Conservation (phyloP, 2,888 invertebrate species). For the Orgyia antiqua region DNA sequence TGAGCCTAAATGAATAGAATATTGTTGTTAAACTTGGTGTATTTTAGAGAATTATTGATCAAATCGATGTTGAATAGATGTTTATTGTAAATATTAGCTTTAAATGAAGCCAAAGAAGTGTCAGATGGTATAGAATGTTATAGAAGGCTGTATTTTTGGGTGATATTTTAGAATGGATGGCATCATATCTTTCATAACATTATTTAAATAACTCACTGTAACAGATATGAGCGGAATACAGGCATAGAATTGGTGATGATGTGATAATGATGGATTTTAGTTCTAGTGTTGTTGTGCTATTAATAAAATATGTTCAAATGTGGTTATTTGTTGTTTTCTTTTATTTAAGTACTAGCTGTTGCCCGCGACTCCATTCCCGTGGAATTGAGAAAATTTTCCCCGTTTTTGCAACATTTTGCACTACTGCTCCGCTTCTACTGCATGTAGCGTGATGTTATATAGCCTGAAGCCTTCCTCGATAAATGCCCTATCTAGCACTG, state of each 20-base stretch:
- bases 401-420: too few relatives aligned
- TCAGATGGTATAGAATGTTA: conserved; percentile 64
- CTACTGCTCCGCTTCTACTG: too few relatives aligned
- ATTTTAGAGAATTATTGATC: conserved; percentile 76
- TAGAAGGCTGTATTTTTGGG: conserved; percentile 77
- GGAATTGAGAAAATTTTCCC: too few relatives aligned
- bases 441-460: too few relatives aligned
- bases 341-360: too few relatives aligned
- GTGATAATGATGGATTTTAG: conserved; percentile 66
- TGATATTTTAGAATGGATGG: conserved; percentile 69
- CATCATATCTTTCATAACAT: conserved; percentile 68
- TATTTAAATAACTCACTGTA: conserved; percentile 45
- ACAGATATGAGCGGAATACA: conserved; percentile 23
- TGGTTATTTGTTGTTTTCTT: conserved; percentile 42
- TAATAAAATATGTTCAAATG: conserved; percentile 75
- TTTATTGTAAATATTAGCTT: conserved; percentile 73
- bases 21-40: conserved; percentile 75
- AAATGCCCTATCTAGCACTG: too few relatives aligned
- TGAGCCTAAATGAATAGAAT: conserved; percentile 63
- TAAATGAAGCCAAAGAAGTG: conserved; percentile 52
- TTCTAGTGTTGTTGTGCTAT: conserved; percentile 77
- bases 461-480: too few relatives aligned
- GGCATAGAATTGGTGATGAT: conserved; percentile 56
- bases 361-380: too few relatives aligned
- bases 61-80: conserved; percentile 78